Percentiles rank a stretch among this genome's conserved stretches.
Evolutionary conservation across 1,140 invertebrate genomes (phyloP).

Genomic region (Elymnias hypermnestra): DNA sequence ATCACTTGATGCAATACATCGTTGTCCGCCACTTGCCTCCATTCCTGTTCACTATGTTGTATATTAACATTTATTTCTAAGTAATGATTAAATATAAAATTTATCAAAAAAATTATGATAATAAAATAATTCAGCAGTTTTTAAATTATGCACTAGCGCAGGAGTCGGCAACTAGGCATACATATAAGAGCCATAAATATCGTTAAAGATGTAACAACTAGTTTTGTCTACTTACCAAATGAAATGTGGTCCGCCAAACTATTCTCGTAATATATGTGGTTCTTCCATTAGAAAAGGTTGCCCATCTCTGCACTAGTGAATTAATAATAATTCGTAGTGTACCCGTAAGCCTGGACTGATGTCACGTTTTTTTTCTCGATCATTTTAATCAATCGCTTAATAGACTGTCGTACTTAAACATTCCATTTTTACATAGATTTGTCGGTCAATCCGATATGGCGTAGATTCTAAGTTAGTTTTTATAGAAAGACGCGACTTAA

Average conservation of each 20-base stretch:
- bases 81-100: conserved; percentile 30
- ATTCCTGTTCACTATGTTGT: conserved; percentile 57
- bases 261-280: no score
- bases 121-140: conserved; percentile 35
- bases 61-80: conserved; percentile 56
- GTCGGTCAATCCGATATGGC: conserved; percentile 38
- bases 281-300: no score
- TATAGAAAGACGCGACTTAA: conserved; percentile 35
- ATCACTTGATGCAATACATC: conserved; percentile 42
- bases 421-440: conserved; percentile 66
- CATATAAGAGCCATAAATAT: no score
- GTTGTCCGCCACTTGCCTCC: conserved; percentile 57
- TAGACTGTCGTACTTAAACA: conserved; percentile 69
- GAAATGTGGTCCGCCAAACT: no score
- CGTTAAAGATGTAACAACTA: no score
- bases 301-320: no score
- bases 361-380: conserved; percentile 37
- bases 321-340: conserved; percentile 37
- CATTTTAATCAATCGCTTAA: conserved; percentile 49
- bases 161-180: no score
- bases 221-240: no score
- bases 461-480: conserved; percentile 58
- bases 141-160: conserved; percentile 42
- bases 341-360: conserved; percentile 45
- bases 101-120: conserved; percentile 32